Percentiles rank a stretch among this genome's conserved stretches.
Evolutionary conservation across 1,140 invertebrate species (phyloP).

Genomic region (Solenopsis fugax): DNA sequence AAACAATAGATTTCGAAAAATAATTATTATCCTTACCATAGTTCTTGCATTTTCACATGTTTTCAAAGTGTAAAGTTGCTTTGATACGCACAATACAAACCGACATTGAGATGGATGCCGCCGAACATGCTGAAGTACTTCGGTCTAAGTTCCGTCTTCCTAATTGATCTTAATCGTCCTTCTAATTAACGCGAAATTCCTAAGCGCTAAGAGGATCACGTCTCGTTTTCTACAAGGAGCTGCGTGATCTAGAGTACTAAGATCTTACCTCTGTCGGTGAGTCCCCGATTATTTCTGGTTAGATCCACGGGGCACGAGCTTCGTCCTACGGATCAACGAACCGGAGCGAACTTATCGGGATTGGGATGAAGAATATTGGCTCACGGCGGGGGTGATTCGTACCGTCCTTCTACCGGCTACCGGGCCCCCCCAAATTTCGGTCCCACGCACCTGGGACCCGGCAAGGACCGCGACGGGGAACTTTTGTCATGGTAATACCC

Average conservation of each 20-base stretch:
- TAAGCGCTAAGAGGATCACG: conserved; percentile 63
- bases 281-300: not conserved
- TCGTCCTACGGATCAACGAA: conserved; percentile 39
- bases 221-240: conserved; percentile 40
- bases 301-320: not conserved
- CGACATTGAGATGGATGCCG: not conserved
- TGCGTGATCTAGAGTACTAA: conserved; percentile 47
- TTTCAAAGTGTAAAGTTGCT: not conserved
- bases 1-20: too few relatives aligned
- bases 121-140: not conserved
- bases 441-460: conserved; percentile 84
- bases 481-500: conserved; percentile 83
- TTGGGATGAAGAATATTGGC: conserved; percentile 56
- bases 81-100: not conserved
- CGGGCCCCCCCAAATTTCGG: conserved; percentile 78
- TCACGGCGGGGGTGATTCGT: conserved; percentile 82
- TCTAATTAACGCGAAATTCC: conserved; percentile 60
- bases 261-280: conserved; percentile 28
- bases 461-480: conserved; percentile 76
- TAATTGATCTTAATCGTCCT: conserved; percentile 65
- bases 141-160: not conserved
- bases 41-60: not conserved
- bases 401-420: conserved; percentile 82
- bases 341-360: conserved; percentile 61
- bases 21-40: not conserved